Conservation (phyloP, 1,140 invertebrate species). For the Drosophila sechellia region DNA sequence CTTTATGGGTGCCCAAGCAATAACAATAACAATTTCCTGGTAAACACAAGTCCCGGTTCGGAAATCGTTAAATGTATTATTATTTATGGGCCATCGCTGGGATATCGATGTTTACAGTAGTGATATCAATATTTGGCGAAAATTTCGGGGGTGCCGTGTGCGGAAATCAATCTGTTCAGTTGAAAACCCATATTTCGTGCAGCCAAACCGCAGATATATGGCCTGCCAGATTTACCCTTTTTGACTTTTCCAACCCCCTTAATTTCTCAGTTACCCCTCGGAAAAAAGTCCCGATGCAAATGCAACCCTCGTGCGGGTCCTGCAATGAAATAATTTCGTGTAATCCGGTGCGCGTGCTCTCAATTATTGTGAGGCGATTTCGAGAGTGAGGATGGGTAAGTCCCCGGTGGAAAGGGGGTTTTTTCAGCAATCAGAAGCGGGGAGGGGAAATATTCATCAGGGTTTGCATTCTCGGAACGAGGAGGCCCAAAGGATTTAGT, state of each 20-base stretch:
- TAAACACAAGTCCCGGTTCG: conserved; percentile 21
- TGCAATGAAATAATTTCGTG: conserved; percentile 70
- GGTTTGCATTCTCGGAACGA: not conserved
- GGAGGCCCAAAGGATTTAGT: not conserved
- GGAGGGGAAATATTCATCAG: not conserved
- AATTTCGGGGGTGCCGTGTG: conserved; percentile 16
- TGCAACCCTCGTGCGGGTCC: conserved; percentile 22
- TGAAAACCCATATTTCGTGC: not conserved
- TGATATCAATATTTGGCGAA: conserved; percentile 64
- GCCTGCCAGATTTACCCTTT: conserved; percentile 26
- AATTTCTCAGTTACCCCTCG: not conserved
- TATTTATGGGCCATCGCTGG: conserved; percentile 54
- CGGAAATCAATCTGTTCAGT: not conserved
- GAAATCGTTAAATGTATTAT: conserved; percentile 59
- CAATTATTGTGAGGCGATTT: conserved; percentile 72
- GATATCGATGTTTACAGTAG: conserved; percentile 57
- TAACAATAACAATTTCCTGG: conserved; percentile 34
- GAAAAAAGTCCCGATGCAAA: not conserved
- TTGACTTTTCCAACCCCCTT: conserved; percentile 55
- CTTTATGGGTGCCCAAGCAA: conserved; percentile 30
- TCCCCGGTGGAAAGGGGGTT: not conserved
- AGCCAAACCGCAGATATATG: conserved; percentile 12
- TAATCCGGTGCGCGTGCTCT: conserved; percentile 74
- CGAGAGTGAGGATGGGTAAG: conserved; percentile 2
- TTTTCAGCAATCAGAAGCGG: not conserved